Evolutionary conservation across 2,113 vertebrate genomes (phyloP), one percentile per base, ranked within the genome.

Genomic region (Pseudolaguvia tuberculata): DNA sequence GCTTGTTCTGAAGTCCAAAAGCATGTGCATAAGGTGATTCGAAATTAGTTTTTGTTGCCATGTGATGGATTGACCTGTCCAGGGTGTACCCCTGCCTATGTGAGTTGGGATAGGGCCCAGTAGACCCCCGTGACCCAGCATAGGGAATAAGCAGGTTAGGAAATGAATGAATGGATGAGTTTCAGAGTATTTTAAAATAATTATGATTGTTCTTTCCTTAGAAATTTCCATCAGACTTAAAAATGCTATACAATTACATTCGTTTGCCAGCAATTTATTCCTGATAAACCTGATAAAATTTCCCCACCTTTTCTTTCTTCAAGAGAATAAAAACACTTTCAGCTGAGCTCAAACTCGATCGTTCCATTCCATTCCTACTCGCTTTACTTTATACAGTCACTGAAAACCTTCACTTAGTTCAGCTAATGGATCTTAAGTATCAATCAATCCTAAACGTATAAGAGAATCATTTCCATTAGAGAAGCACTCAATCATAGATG

Each of bases 361-460:
- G n/a, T 13, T 8, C 21, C 6, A 6, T 35, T 35, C 6, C 0
- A 1, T 42, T 63, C 8, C 25, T 71, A 23, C 47, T 66, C 62
- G 31, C 7, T 45, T 35, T 74, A 27, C 63, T 50, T 56, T 21
- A 56, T 47, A 56, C 23, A 29, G 29, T 56, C 8, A 47, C 62
- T 27, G 25, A 18, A 75, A 66, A 25, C 27, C 29, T 61, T 75
- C 66, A 58, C 14, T 58, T 42, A 25, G 55, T 51, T 55, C n/a
- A 35, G 65, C 55, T 70, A 76, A 76, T 61, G 45, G 74, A 42
- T 27, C 53, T 52, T 68, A 76, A 62, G 56, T 52, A 27, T 56
- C 15, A 62, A 71, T 56, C 61, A 50, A 79, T 75, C 14, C 35
- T 57, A 63, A 79, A 71, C 72, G 65, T 63, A 71, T 65, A 71